Evolutionary conservation across 2,888 invertebrate species (phyloP).

Genomic region (Villa cingulata): DNA sequence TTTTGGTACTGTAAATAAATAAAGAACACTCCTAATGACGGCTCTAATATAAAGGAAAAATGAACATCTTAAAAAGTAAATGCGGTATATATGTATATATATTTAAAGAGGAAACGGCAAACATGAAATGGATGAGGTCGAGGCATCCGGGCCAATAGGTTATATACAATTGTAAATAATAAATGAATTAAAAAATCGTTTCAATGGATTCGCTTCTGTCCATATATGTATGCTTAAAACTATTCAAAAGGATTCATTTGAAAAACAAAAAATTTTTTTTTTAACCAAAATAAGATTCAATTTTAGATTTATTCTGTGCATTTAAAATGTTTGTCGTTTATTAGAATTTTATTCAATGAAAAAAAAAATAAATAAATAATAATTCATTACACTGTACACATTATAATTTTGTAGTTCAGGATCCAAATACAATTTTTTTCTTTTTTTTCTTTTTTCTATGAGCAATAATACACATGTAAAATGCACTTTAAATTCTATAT

Average conservation of each 20-base stretch:
- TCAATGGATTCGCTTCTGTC: slow-evolving; percentile 5
- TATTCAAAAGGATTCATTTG: slow-evolving; percentile 8
- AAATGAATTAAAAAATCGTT: slow-evolving; percentile 6
- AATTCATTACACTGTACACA: too few species aligned
- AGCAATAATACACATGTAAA: too few species aligned
- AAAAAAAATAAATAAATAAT: too few species aligned
- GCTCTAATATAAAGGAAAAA: slow-evolving; percentile 8
- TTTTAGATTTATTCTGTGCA: too few species aligned
- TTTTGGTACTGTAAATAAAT: slow-evolving; percentile 8
- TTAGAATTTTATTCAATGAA: too few species aligned
- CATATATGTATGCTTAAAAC: slow-evolving; percentile 5
- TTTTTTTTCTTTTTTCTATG: too few species aligned
- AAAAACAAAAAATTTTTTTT: too few species aligned
- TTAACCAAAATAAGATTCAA: not conserved
- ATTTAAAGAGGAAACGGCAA: slow-evolving; percentile 9
- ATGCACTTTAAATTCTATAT: too few species aligned
- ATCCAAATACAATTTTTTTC: too few species aligned
- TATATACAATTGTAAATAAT: slow-evolving; percentile 5
- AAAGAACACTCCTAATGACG: slow-evolving; percentile 12
- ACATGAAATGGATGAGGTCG: slow-evolving; percentile 12
- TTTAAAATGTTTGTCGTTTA: too few species aligned
- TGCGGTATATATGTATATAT: too few species aligned
- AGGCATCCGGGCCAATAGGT: slow-evolving; percentile 6
- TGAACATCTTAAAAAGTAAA: slow-evolving; percentile 8
- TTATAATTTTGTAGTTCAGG: too few species aligned